Percentiles rank a stretch among this genome's conserved stretches.
Conservation (phyloP, 2,113 vertebrate genomes). For the Pachyramphus minor region DNA sequence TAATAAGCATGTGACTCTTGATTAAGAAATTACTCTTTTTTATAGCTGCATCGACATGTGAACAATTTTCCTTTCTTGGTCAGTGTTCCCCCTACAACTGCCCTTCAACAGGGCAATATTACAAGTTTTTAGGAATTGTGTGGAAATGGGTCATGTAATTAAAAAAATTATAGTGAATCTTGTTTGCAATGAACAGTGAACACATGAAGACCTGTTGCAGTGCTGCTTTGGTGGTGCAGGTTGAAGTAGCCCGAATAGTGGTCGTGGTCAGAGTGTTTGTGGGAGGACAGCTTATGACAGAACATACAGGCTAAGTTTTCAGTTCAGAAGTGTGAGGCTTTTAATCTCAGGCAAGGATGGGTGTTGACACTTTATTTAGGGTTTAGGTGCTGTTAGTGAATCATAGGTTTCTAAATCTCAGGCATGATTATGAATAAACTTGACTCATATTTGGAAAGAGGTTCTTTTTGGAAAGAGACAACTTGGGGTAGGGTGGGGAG, state of each 20-base stretch:
- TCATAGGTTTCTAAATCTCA: neutral
- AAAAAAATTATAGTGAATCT: neutral
- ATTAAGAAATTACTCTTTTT: neutral
- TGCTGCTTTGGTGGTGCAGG: neutral
- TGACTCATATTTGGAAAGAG: constrained; percentile 3
- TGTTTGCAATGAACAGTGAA: neutral
- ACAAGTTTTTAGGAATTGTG: neutral
- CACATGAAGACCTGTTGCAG: neutral
- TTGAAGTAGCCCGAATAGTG: neutral
- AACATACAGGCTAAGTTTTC: neutral
- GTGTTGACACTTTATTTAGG: neutral
- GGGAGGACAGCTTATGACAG: neutral
- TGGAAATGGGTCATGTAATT: neutral
- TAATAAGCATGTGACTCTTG: neutral
- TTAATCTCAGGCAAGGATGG: neutral
- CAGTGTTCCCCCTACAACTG: neutral
- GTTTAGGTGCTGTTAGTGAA: neutral
- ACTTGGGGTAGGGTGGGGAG: neutral
- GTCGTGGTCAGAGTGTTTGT: neutral
- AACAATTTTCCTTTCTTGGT: neutral
- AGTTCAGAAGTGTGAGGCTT: neutral
- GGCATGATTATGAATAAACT: constrained; percentile 3
- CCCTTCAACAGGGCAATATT: neutral
- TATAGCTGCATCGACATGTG: neutral
- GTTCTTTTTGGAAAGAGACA: no score